A percentile compares a stretch with the other conserved stretches of the same genome.
Evolutionary conservation across 2,797 vertebrate genomes (phyloP).

Genomic region (Hydrocynus forskahlii): DNA sequence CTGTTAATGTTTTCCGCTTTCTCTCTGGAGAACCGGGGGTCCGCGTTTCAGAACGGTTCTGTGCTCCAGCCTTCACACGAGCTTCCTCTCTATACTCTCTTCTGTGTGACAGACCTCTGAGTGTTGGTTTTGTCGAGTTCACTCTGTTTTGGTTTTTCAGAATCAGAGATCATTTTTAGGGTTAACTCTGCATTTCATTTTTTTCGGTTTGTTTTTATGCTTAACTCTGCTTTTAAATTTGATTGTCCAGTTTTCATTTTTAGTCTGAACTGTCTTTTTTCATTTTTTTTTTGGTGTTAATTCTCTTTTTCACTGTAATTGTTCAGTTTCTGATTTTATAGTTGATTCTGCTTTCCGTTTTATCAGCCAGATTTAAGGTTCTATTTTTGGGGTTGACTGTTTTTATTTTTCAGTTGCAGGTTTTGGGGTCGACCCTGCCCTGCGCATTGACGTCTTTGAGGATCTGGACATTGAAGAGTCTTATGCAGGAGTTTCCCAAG

Average conservation of each 20-base stretch:
- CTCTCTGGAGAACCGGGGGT: no score
- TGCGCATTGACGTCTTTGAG: conserved; percentile 82
- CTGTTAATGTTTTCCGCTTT: no score
- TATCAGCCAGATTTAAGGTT: conserved; percentile 47
- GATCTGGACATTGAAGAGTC: conserved; percentile 79
- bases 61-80: no score
- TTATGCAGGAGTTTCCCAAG: conserved; percentile 78
- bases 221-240: not conserved
- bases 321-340: not conserved
- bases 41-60: no score
- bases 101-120: not conserved
- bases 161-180: not conserved
- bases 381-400: conserved; percentile 71
- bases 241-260: conserved; percentile 54
- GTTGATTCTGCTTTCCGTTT: conserved; percentile 5
- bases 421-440: conserved; percentile 80
- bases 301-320: not conserved
- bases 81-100: no score
- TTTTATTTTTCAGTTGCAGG: not conserved
- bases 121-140: no score
- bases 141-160: not conserved
- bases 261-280: conserved; percentile 66
- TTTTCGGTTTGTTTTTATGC: not conserved
- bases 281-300: not conserved
- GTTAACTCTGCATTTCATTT: not conserved